Conservation (phyloP, 1,140 invertebrate species). For the Drosophila tropicalis region DNA sequence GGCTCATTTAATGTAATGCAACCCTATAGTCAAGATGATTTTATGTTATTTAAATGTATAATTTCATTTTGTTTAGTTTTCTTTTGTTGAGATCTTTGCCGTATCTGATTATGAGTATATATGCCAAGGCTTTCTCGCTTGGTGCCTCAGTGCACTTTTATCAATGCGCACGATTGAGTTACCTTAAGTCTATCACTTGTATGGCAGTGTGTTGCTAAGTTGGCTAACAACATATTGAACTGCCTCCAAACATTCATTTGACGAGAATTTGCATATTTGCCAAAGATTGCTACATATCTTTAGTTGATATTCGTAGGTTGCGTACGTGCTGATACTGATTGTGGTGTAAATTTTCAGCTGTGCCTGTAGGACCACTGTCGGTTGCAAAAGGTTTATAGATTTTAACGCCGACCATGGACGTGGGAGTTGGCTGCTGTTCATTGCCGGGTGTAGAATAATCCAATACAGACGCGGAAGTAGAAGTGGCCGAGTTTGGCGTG, state of each 20-base stretch:
- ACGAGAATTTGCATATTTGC: constrained; percentile 31
- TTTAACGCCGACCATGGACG: constrained; percentile 23
- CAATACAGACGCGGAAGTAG: constrained; percentile 4
- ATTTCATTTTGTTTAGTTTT: constrained; percentile 7
- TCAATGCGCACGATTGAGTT: constrained; percentile 19
- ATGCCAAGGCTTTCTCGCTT: constrained; percentile 8
- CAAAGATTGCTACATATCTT: constrained; percentile 57
- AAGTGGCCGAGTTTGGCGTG: background rate
- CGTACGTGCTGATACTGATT: constrained; percentile 18
- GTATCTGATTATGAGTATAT: constrained; percentile 19
- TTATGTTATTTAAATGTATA: constrained; percentile 28
- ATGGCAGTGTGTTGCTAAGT: constrained; percentile 59
- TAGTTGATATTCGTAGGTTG: constrained; percentile 38
- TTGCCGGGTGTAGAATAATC: constrained; percentile 4
- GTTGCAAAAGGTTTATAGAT: constrained; percentile 27
- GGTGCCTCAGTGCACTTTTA: constrained; percentile 24
- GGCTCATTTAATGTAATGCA: background rate
- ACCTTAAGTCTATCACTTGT: constrained; percentile 53
- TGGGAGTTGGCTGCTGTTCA: constrained; percentile 3
- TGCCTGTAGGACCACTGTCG: constrained; percentile 28
- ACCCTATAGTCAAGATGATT: background rate
- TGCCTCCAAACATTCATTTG: constrained; percentile 38
- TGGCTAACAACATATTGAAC: constrained; percentile 50
- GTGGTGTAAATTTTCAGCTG: constrained; percentile 26
- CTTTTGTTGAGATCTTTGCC: constrained; percentile 30